A percentile compares a stretch with the other conserved stretches of the same genome.
Evolutionary conservation across 2,888 invertebrate genomes (phyloP).

Genomic region (Nowickia ferox): DNA sequence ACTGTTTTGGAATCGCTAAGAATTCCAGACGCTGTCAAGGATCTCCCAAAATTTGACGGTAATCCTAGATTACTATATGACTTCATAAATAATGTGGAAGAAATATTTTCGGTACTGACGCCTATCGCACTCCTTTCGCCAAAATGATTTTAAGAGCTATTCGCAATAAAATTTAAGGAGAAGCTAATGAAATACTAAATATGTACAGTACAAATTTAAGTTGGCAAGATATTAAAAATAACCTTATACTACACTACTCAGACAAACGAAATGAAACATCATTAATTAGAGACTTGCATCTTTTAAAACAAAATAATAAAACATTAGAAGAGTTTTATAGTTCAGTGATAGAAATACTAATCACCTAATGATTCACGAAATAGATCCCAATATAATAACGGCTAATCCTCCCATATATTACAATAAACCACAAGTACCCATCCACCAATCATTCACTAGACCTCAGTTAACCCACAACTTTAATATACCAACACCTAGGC

Average conservation of each 20-base stretch:
- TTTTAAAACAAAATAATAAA: slow-evolving; percentile 2
- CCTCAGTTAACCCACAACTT: slow-evolving; percentile 13
- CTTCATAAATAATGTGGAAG: slow-evolving; percentile 8
- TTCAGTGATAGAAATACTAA: neutral
- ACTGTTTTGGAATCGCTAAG: neutral
- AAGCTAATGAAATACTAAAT: too few relatives aligned
- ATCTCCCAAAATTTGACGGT: slow-evolving; percentile 10
- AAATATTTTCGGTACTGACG: slow-evolving; percentile 11
- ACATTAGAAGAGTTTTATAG: slow-evolving; percentile 18
- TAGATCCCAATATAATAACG: too few relatives aligned
- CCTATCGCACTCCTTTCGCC: neutral
- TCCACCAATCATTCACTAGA: slow-evolving; percentile 13
- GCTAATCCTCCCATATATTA: slow-evolving; percentile 9
- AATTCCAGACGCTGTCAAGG: slow-evolving; percentile 19
- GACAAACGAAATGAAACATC: slow-evolving; percentile 4
- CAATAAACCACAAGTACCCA: slow-evolving; percentile 7
- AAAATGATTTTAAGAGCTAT: slow-evolving; percentile 6
- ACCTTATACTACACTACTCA: neutral
- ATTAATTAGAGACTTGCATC: neutral
- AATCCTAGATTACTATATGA: slow-evolving; percentile 5
- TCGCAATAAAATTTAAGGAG: too few relatives aligned
- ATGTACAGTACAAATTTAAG: slow-evolving; percentile 67
- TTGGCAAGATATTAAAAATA: neutral
- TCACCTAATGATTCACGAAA: neutral
- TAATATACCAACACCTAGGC: slow-evolving; percentile 23